Evolutionary conservation across 2,888 invertebrate genomes (phyloP), one percentile per base, ranked within the genome.

Genomic region (Platycheirus albimanus): DNA sequence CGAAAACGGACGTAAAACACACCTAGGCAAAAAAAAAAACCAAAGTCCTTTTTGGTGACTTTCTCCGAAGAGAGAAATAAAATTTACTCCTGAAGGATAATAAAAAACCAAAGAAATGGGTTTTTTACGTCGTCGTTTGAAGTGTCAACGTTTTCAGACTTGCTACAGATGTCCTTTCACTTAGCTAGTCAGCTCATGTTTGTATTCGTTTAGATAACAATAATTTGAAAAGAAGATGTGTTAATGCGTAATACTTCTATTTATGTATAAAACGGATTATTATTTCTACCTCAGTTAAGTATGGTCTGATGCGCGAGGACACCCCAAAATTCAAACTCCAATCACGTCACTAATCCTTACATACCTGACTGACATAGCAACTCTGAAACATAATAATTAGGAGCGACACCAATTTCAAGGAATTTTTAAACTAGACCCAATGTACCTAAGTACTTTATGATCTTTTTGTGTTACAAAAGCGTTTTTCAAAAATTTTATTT

Each of bases 141-240:
- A 71, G 70, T 66, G 64, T 71, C 24, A 64, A 58, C 45, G 51
- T 58, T 76, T 76, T 76, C 70, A 47, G 76, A 52, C 54, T 58
- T 38, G 70, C 49, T 49, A 64, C 64, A 52, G 66, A 66, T 70
- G 45, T 80, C 58, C 33, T 51, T 54, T 71, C 71, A 71, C 47
- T 81, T 47, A 45, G 52, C 41, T 6, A 81, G 71, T 66, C 80
- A 81, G 38, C 30, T 76, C 70, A 66, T 81, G 70, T 81, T 76
- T 81, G 66, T 71, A 66, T 81, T 71, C 47, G 8, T 76, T 71
- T 11, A 61, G 38, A 76, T 66, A 71, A 76, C 43, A 64, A 64
- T 24, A 24, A 6, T 41, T 30, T 38, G 41, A 41, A 63, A 45
- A 28, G 49, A 56, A 49, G 24, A 15, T 45, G 30, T 33, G 8